Evolutionary conservation across 2,888 invertebrate species (phyloP).

Genomic region (Cantharis rustica): DNA sequence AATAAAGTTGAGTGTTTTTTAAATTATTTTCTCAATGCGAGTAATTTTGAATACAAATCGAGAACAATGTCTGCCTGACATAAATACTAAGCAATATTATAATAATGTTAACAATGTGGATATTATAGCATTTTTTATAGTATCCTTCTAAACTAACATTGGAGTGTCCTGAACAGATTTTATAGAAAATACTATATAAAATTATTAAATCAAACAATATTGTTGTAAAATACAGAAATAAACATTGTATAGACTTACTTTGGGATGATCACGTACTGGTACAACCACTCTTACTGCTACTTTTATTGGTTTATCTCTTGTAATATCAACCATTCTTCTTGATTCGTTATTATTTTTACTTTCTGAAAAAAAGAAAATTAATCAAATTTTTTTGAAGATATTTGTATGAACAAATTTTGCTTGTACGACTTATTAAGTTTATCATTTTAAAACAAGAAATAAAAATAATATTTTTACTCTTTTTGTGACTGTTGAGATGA

Average conservation of each 20-base stretch:
- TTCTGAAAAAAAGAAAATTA: conserved; percentile 47
- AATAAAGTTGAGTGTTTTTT: no score
- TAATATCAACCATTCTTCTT: conserved; percentile 82
- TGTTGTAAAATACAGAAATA: background rate
- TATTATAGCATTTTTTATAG: background rate
- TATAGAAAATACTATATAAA: background rate
- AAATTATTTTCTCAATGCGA: no score
- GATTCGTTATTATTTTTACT: conserved; percentile 53
- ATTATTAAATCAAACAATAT: background rate
- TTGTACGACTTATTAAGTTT: background rate
- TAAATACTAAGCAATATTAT: no score
- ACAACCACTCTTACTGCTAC: conserved; percentile 85
- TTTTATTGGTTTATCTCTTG: conserved; percentile 85
- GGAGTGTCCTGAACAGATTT: background rate
- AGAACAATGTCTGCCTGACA: no score
- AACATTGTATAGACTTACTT: conserved; percentile 61
- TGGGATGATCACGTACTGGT: conserved; percentile 85
- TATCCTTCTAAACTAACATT: background rate
- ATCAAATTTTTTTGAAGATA: background rate
- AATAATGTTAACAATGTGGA: no score
- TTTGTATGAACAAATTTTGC: background rate
- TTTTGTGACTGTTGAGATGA: background rate
- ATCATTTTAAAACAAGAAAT: background rate
- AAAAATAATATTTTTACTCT: background rate
- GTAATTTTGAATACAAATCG: no score